Base-by-base conservation (phyloP, 2,888 invertebrate genomes). In the Acleris literana region DNA sequence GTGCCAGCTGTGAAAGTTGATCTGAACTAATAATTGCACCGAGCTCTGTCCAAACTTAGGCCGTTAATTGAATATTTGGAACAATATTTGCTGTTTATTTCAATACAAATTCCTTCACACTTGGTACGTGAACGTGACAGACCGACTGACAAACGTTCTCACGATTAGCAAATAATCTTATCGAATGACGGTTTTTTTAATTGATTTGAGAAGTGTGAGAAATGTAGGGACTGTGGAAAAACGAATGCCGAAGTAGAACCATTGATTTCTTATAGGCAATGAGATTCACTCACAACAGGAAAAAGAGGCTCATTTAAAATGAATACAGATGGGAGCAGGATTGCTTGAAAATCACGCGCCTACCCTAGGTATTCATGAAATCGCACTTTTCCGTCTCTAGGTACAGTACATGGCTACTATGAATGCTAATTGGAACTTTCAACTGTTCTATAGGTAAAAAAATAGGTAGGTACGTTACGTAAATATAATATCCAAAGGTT, bases 61-160 rank as follows among this genome's bases (percentile, higher is more conserved):
- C 63, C 67, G 68, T 65, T 69, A 68, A 63, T 60, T 49, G 33
- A 63, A 61, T 64, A 63, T 61, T 53, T 52, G 53, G 60, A 68
- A 65, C 54, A 70, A 69, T 70, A 69, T 69, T 71, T 63, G 62
- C 60, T 69, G 60, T 71, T 71, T 69, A 63, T 22, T 57, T 29
- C 58, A 39, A 53, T 57, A 71, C 71, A 71, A 64, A 70, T 70
- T 68, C 67, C 70, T 70, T 71, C 71, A 66, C 71, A 68, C 71
- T 68, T 46, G 7, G 16, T 13, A 39, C 39, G 39, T 39, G 53
- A 20, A 66, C 70, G 70, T 71, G 71, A 69, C 53, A 29, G 65
- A 62, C 60, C 20, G 62, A 65, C 69, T 53, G 64, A 57, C 64
- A 20, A 51, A 48, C 64, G 39, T 65, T 71, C 71, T 58, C 71